Percentiles rank a stretch among this genome's conserved stretches.
phyloP scores from a whole-genome alignment of 2,113 vertebrate genomes.

The Vicugna pacos region DNA sequence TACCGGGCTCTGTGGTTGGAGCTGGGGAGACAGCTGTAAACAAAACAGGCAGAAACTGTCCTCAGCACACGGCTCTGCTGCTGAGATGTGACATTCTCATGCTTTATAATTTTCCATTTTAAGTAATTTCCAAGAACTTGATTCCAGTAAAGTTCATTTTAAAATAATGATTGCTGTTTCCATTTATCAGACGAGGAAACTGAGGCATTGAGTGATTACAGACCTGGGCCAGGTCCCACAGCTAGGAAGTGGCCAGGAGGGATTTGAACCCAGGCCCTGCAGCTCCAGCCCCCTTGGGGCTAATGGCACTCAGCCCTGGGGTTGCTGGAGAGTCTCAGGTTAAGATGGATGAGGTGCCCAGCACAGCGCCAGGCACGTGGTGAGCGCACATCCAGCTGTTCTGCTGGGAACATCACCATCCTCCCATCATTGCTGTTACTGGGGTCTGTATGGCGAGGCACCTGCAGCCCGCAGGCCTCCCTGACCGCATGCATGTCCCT shows the following conservation, averaged over 20 bases:
- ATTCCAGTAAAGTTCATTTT: not conserved
- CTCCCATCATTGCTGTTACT: rapidly evolving
- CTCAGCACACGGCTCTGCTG: rapidly evolving
- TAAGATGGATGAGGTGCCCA: not conserved
- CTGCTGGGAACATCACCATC: rapidly evolving
- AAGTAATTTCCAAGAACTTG: not conserved
- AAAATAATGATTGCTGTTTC: not conserved
- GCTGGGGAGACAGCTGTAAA: not conserved
- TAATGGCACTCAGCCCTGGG: rapidly evolving
- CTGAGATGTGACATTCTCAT: too few relatives aligned
- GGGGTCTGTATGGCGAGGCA: too few relatives aligned
- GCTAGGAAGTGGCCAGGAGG: not conserved
- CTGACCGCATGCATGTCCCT: rapidly evolving
- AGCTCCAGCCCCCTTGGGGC: not conserved
- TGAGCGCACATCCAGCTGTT: rapidly evolving
- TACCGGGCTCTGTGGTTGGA: not conserved
- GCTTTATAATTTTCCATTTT: not conserved
- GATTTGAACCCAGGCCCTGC: not conserved
- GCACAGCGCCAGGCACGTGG: rapidly evolving
- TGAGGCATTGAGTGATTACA: not conserved
- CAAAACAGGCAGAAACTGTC: not conserved
- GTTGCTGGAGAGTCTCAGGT: not conserved
- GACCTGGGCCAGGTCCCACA: not conserved
- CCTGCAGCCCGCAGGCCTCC: not conserved
- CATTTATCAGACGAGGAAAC: not conserved